phyloP scores from a whole-genome alignment of 1,140 invertebrate species.

The Samia ricini region DNA sequence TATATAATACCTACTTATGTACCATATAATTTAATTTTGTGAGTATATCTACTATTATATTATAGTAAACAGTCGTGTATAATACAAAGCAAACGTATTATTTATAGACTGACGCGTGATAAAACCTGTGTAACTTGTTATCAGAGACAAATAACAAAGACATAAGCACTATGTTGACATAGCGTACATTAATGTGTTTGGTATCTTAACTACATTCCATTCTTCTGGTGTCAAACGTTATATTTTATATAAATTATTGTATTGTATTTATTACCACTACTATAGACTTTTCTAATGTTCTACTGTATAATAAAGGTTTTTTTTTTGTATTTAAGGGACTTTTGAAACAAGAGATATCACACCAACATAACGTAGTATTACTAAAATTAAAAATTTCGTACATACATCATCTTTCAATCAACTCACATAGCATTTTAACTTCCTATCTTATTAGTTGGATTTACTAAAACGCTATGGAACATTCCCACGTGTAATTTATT shows the following conservation, averaged over 20 bases:
- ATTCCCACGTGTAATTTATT: too few species aligned
- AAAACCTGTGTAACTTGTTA: conserved; percentile 39
- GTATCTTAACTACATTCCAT: conserved; percentile 23
- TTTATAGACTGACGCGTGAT: conserved; percentile 53
- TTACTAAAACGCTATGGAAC: too few species aligned
- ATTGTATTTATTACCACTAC: neutral
- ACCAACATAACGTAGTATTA: too few species aligned
- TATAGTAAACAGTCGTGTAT: neutral
- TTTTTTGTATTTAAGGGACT: too few species aligned
- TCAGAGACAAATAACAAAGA: conserved; percentile 57
- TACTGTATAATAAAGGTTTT: too few species aligned
- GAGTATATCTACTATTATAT: neutral
- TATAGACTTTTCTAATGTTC: neutral
- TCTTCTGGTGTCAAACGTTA: neutral
- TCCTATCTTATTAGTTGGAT: too few species aligned
- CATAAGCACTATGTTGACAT: conserved; percentile 33
- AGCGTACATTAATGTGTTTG: conserved; percentile 15
- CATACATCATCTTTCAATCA: too few species aligned
- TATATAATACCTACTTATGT: too few species aligned
- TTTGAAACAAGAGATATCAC: too few species aligned
- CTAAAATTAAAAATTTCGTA: too few species aligned
- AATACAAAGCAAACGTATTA: conserved; percentile 13
- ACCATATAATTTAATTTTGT: neutral
- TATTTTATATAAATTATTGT: neutral
- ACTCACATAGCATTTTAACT: too few species aligned